Evolutionary conservation across 1,140 invertebrate species (phyloP).

Genomic region (Drosophila sp.): DNA sequence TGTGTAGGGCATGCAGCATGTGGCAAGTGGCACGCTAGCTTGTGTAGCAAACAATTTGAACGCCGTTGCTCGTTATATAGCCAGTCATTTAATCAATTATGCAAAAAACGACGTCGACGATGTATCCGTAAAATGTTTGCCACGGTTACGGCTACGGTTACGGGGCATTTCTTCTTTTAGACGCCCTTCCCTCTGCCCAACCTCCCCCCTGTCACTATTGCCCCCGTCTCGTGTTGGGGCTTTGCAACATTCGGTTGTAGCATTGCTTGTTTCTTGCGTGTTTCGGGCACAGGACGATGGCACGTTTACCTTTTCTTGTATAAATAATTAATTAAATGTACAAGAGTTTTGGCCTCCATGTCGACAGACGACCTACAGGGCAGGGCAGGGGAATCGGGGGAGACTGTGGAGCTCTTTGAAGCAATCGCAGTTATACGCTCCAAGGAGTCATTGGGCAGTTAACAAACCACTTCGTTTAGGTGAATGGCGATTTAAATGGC

Average conservation of each 20-base stretch:
- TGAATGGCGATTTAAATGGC: constrained; percentile 38
- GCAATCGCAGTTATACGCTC: constrained; percentile 62
- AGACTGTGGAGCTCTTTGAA: background rate
- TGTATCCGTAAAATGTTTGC: constrained; percentile 78
- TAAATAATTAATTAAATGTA: constrained; percentile 82
- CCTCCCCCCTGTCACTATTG: background rate
- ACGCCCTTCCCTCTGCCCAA: background rate
- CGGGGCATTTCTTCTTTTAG: background rate
- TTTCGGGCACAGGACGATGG: constrained; percentile 37
- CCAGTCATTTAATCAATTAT: constrained; percentile 82
- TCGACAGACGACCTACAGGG: background rate
- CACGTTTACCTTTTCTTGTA: constrained; percentile 80
- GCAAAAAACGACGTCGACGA: constrained; percentile 78
- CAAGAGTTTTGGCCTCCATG: constrained; percentile 54
- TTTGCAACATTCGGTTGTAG: constrained; percentile 21
- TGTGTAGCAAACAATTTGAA: constrained; percentile 43
- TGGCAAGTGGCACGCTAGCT: constrained; percentile 20
- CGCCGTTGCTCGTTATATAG: constrained; percentile 60
- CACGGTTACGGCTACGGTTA: constrained; percentile 42
- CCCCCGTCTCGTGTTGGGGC: background rate
- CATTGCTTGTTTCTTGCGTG: constrained; percentile 47
- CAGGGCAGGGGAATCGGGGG: background rate
- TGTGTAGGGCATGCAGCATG: constrained; percentile 15
- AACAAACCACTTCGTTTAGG: constrained; percentile 65
- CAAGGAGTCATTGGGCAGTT: constrained; percentile 57